Evolutionary conservation across 92 coral and sea anemone species (phyloP).

Genomic region (Porites lobata): DNA sequence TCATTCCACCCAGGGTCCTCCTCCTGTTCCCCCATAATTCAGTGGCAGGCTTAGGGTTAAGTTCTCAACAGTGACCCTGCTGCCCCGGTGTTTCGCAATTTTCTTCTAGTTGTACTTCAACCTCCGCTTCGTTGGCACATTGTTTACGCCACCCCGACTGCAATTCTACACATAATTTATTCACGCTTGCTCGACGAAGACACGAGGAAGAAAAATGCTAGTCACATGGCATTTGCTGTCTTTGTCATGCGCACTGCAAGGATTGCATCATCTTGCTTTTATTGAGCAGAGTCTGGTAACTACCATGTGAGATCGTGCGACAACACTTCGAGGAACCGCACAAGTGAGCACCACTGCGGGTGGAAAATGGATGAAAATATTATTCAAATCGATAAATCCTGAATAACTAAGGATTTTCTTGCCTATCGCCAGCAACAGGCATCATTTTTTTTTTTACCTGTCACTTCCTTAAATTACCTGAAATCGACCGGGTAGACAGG

Average conservation of each 20-base stretch:
- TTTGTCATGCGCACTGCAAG: slow-evolving; percentile 32
- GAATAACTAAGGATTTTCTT: slow-evolving; percentile 13
- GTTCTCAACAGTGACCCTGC: no score
- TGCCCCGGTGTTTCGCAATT: slow-evolving; percentile 6
- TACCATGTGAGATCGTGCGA: neutral
- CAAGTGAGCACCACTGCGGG: neutral
- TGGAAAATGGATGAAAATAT: slow-evolving; percentile 14
- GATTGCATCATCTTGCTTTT: slow-evolving; percentile 28
- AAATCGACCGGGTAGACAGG: slow-evolving; percentile 26
- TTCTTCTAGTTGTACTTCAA: neutral
- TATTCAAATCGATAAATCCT: slow-evolving; percentile 18
- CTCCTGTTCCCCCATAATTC: no score
- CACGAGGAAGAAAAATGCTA: neutral
- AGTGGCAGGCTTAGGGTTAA: no score
- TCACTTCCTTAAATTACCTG: slow-evolving; percentile 18
- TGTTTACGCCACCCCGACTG: neutral
- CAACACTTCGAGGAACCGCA: neutral
- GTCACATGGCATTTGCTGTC: slow-evolving; percentile 16
- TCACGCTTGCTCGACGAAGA: slow-evolving; percentile 22
- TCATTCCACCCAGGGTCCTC: no score
- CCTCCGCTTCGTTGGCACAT: slow-evolving; percentile 9
- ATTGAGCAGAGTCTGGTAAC: slow-evolving; percentile 36
- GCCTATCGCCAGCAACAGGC: slow-evolving; percentile 25
- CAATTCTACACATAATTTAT: neutral
- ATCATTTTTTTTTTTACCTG: slow-evolving; percentile 8